Base-by-base conservation (phyloP, 2,797 vertebrate genomes). In the Danio choprae region DNA sequence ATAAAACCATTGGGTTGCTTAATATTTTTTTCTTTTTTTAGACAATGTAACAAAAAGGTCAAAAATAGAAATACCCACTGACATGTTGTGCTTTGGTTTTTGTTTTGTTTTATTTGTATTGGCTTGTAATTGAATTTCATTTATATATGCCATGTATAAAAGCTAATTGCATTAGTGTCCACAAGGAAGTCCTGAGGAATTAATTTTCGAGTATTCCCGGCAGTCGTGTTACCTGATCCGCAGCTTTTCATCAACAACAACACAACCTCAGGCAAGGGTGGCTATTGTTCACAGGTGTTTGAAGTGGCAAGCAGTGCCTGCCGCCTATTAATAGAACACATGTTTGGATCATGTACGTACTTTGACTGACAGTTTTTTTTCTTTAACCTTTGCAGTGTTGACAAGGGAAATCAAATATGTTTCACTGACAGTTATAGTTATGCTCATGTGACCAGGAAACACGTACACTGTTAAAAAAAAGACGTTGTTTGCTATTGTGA, bases 151-250 rank as follows among this genome's bases (percentile, higher is more conserved):
- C 0, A 0, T 10, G 16, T 13, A 13, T 44, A 13, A 36, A 69
- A 41, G 55, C 22, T 38, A 22, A 79, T 65, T 60, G 41, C 15
- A 72, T 73, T 82, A 67, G 73, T 48, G 69, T 71, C 15, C 75
- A 74, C 12, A 56, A 84, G 82, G 84, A 86, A 86, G 68, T 84
- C 69, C 69, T 50, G 18, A 48, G 60, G 41, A 84, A 81, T 75
- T 0, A 20, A 18, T 68, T 51, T 38, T 65, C 5, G 38, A 62
- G 53, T 36, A 50, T 84, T 84, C 81, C 78, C 6, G 60, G 70
- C 78, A 80, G 51, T 59, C 51, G 74, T 62, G 55, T 65, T 79
- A 68, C 70, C 58, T 82, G 82, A 80, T 81, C 67, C 65, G 74
- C 73, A 59, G 13, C 77, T 46, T 81, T 12, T 43, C 29, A 7